Evolutionary conservation across 2,797 vertebrate genomes (phyloP), one percentile per base, ranked within the genome.

Genomic region (Euthynnus affinis): DNA sequence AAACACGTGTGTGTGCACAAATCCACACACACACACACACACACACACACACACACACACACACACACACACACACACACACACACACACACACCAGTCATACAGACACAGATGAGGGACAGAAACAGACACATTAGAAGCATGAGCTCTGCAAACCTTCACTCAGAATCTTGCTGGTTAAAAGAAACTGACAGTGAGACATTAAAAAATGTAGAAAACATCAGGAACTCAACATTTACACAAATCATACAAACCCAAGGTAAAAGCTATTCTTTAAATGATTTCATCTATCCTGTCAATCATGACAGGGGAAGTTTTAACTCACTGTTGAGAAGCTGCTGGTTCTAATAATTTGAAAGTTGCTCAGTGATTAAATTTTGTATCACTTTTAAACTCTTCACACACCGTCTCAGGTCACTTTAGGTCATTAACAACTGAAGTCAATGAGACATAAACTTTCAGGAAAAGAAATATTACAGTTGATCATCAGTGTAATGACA

Each of bases 51-150:
- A n/a, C n/a, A n/a, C n/a, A n/a, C n/a, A 48, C 23, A 48, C 23
- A 52, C 77, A 75, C 79, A 78, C 42, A 59, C 42, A 22, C 51
- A 48, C 23, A 48, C 23, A 52, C 77, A 75, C 79, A 78, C n/a
- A 48, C 23, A 48, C 23, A 52, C 77, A 75, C 79, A 78, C 42
- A 59, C 42, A 22, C 51, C 27, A 88, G 25, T 70, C 80, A 81
- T 23, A 81, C 71, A 70, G 29, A 88, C 73, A 86, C 49, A 78
- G 49, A 72, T 64, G 56, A 70, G 66, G 86, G 56, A 91, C 69
- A 92, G 52, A 89, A 66, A 87, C 75, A 88, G 29, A 91, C 23
- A 82, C 6, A 70, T 49, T 32, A 73, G 53, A 84, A 61, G 44
- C 29, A 65, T 82, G 60, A 88, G 80, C 29, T 72, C 42, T 71